These are phyloP conservation scores for Ceryle rudis DNA, from an alignment of 2,797 vertebrate genomes.

Conservation along the genomic window DNA sequence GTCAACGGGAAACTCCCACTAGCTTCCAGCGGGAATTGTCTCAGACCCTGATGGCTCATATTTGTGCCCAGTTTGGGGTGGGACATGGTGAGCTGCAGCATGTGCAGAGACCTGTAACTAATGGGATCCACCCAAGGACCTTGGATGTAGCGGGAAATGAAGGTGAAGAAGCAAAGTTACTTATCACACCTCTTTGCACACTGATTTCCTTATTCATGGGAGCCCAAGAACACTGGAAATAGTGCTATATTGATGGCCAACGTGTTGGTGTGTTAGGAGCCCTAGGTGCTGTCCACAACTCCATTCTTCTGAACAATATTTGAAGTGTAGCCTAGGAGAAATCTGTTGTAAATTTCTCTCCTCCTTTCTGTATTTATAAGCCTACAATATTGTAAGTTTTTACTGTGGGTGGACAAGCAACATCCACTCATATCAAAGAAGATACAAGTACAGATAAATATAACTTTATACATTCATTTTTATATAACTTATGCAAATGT, in stretches of 20 bases:
- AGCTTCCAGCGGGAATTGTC: background rate
- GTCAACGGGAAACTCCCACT: background rate
- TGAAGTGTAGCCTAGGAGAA: slow-evolving; percentile 27
- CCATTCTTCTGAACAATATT: background rate
- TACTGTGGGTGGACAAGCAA: slow-evolving; percentile 71
- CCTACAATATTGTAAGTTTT: slow-evolving; percentile 65
- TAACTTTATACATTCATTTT: slow-evolving; percentile 70
- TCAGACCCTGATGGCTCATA: background rate
- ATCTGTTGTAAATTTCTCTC: slow-evolving; percentile 50
- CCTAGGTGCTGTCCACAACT: background rate
- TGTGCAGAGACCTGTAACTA: background rate
- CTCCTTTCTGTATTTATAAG: slow-evolving; percentile 54
- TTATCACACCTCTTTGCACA: background rate
- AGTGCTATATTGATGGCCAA: background rate
- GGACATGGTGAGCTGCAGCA: fast-evolving
- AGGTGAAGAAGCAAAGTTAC: background rate
- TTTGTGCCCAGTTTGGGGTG: background rate
- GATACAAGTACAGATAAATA: slow-evolving; percentile 73
- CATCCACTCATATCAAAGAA: slow-evolving; percentile 69
- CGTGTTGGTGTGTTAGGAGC: fast-evolving
- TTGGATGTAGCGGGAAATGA: background rate
- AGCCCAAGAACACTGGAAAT: background rate
- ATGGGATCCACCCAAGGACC: background rate
- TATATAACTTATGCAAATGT: slow-evolving; percentile 79
- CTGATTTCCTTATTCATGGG: background rate